A percentile compares a stretch with the other conserved stretches of the same genome.
Conservation (phyloP, 2,888 invertebrate genomes). For the Drosophila merina region DNA sequence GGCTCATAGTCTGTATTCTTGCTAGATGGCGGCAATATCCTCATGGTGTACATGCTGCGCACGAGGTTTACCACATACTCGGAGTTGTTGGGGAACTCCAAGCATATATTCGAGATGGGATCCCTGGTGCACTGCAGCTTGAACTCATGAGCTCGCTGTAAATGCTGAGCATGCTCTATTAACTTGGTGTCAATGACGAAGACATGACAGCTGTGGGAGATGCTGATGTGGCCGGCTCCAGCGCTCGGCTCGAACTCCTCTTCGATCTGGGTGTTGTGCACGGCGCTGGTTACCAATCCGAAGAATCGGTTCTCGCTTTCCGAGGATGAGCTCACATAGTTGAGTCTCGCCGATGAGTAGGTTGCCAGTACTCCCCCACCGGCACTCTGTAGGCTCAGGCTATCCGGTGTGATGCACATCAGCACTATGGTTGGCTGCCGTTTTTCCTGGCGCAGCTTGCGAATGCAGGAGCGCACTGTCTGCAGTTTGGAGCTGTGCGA, state of each 20-base stretch:
- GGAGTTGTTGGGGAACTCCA: constrained; percentile 95
- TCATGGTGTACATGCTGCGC: constrained; percentile 89
- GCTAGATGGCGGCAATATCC: constrained; percentile 82
- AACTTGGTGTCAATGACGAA: constrained; percentile 96
- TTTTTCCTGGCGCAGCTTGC: constrained; percentile 94
- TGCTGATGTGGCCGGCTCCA: constrained; percentile 84
- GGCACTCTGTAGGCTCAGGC: constrained; percentile 91
- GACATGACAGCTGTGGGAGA: constrained; percentile 96
- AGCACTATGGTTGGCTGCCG: constrained; percentile 93
- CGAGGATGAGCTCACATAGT: constrained; percentile 94
- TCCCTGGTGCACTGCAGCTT: constrained; percentile 93
- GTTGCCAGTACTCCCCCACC: constrained; percentile 92
- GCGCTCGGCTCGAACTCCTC: constrained; percentile 79
- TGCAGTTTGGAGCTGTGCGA: constrained; percentile 90
- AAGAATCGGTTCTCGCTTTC: constrained; percentile 97
- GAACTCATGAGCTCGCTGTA: constrained; percentile 92
- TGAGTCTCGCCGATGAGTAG: constrained; percentile 93
- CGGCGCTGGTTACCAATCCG: constrained; percentile 94
- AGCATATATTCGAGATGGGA: constrained; percentile 90
- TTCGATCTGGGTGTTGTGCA: constrained; percentile 84
- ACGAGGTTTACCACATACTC: constrained; percentile 90
- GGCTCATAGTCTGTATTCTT: constrained; percentile 71
- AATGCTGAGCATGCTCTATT: constrained; percentile 92
- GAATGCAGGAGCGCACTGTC: constrained; percentile 93
- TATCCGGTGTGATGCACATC: constrained; percentile 92